Evolutionary conservation across 92 coral and sea anemone genomes (phyloP).

Genomic region (Heliopora coerulea): DNA sequence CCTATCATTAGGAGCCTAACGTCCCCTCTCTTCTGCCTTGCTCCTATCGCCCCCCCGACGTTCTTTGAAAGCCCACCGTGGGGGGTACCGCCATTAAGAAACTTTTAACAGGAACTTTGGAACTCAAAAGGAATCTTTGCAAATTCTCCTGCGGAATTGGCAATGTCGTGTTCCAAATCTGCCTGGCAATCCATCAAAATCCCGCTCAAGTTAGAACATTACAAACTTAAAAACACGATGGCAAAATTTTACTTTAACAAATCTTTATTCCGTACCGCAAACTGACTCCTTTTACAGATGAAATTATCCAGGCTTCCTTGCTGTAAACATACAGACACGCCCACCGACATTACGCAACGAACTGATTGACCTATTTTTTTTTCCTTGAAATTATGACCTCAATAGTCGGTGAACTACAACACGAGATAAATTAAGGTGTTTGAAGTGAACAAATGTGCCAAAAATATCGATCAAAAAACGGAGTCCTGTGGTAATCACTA

Average conservation of each 20-base stretch:
- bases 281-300: conserved; percentile 30
- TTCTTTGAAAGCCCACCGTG: too few species aligned
- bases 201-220: too few species aligned
- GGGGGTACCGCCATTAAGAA: too few species aligned
- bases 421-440: conserved; percentile 34
- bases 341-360: conserved; percentile 19
- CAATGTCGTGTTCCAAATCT: too few species aligned
- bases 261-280: conserved; percentile 47
- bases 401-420: conserved; percentile 27
- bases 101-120: too few species aligned
- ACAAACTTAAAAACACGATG: too few species aligned
- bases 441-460: conserved; percentile 18
- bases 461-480: conserved; percentile 25
- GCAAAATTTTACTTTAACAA: conserved; percentile 16
- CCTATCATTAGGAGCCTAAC: too few species aligned
- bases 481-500: conserved; percentile 23
- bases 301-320: conserved; percentile 30
- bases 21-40: too few species aligned
- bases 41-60: too few species aligned
- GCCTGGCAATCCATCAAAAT: too few species aligned
- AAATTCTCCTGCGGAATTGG: too few species aligned
- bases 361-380: not conserved
- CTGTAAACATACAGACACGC: conserved; percentile 7
- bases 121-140: too few species aligned
- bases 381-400: not conserved